Percentiles rank a stretch among this genome's conserved stretches.
Evolutionary conservation across 2,888 invertebrate genomes (phyloP).

Genomic region (Automeris io): DNA sequence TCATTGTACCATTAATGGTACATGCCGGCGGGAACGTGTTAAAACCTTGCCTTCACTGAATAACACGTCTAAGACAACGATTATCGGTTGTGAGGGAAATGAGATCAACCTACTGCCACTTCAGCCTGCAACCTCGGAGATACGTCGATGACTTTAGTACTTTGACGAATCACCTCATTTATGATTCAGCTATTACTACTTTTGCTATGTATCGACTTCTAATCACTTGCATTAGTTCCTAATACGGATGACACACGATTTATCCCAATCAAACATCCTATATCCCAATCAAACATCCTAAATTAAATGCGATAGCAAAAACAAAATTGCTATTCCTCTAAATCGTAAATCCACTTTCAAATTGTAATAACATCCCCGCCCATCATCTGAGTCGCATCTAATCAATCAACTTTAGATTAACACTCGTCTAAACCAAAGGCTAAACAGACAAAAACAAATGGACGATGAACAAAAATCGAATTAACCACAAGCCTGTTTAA

Average conservation of each 20-base stretch:
- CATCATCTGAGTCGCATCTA: slow-evolving; percentile 47
- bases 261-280: background rate
- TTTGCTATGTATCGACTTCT: too few species aligned
- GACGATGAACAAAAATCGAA: slow-evolving; percentile 62
- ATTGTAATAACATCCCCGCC: slow-evolving; percentile 43
- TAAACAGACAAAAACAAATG: slow-evolving; percentile 64
- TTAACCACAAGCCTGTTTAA: slow-evolving; percentile 69
- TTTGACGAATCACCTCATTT: too few species aligned
- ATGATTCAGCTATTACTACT: too few species aligned
- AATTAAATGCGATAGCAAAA: slow-evolving; percentile 16
- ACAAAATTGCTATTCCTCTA: slow-evolving; percentile 26
- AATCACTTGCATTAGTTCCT: background rate
- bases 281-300: slow-evolving; percentile 2
- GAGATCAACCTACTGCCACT: too few species aligned
- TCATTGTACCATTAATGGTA: too few species aligned
- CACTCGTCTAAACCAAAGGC: slow-evolving; percentile 48
- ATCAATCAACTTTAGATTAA: slow-evolving; percentile 73
- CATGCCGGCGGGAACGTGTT: too few species aligned
- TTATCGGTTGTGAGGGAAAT: too few species aligned
- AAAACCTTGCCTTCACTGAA: too few species aligned
- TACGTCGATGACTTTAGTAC: too few species aligned
- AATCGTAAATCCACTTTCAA: slow-evolving; percentile 39
- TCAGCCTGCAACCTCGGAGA: too few species aligned
- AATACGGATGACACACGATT: background rate
- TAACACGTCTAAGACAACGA: too few species aligned